Conservation (phyloP, 2,797 vertebrate species). For the Threskiornis aethiopicus region DNA sequence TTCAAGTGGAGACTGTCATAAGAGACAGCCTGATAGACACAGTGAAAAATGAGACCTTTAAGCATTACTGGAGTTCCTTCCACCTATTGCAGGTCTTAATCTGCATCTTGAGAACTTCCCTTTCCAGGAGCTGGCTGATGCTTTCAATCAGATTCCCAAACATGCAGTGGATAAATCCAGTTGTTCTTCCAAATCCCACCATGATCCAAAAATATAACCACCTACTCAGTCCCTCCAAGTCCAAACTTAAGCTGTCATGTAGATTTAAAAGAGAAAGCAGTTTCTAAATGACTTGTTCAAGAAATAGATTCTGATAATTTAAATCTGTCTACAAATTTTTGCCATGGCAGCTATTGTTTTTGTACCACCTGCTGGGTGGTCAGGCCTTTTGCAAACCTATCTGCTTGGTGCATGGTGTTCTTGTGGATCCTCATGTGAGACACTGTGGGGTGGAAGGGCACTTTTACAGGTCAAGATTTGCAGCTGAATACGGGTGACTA, state of each 20-base stretch:
- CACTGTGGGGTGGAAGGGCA: not conserved
- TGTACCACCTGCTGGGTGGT: not conserved
- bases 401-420: not conserved
- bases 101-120: not conserved
- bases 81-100: not conserved
- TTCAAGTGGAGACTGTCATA: not conserved
- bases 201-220: not conserved
- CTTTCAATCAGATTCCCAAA: not conserved
- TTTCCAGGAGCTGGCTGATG: not conserved
- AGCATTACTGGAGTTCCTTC: not conserved
- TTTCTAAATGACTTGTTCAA: not conserved
- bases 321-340: not conserved
- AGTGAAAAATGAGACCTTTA: not conserved
- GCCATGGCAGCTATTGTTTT: not conserved
- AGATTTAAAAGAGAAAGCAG: not conserved
- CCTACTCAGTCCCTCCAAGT: not conserved
- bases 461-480: not conserved
- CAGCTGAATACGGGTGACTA: not conserved
- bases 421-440: not conserved
- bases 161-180: not conserved
- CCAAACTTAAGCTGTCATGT: not conserved
- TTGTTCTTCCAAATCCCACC: not conserved
- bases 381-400: not conserved
- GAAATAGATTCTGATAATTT: not conserved
- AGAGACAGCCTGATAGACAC: not conserved